Percentiles rank a stretch among this genome's conserved stretches.
Conservation (phyloP, 2,888 invertebrate genomes). For the Diploptera punctata region DNA sequence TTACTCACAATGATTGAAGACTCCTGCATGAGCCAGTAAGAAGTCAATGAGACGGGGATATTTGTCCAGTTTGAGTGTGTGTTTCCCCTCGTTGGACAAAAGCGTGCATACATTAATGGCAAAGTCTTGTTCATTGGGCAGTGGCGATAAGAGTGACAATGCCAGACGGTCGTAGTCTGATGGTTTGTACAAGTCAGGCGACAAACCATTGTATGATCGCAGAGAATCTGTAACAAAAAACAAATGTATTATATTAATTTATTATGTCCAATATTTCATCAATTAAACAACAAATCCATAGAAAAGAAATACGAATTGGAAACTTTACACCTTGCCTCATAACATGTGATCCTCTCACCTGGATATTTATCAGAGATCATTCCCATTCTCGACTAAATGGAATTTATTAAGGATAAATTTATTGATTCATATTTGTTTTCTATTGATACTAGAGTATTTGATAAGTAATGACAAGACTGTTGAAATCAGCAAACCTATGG, state of each 20-base stretch:
- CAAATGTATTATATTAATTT: background rate
- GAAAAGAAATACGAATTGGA: too few species aligned
- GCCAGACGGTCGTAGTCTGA: constrained; percentile 87
- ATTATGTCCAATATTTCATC: background rate
- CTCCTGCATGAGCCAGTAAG: constrained; percentile 91
- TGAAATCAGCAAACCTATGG: too few species aligned
- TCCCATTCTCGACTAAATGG: too few species aligned
- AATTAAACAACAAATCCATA: background rate
- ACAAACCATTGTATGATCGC: constrained; percentile 70
- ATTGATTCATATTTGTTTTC: too few species aligned
- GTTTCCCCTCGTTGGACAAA: constrained; percentile 92
- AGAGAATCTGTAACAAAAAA: constrained; percentile 61
- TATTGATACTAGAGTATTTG: too few species aligned
- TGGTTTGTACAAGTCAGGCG: constrained; percentile 68
- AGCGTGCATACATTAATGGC: constrained; percentile 97
- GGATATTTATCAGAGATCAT: too few species aligned
- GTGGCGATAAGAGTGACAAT: constrained; percentile 91
- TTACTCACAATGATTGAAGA: constrained; percentile 84
- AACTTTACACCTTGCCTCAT: too few species aligned
- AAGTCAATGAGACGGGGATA: constrained; percentile 88
- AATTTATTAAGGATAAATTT: too few species aligned
- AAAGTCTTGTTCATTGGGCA: constrained; percentile 99
- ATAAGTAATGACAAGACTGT: too few species aligned
- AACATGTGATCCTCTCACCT: too few species aligned
- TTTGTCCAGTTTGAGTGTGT: constrained; percentile 83